Evolutionary conservation across 2,113 vertebrate species (phyloP).

Genomic region (Ceratotherium simum): DNA sequence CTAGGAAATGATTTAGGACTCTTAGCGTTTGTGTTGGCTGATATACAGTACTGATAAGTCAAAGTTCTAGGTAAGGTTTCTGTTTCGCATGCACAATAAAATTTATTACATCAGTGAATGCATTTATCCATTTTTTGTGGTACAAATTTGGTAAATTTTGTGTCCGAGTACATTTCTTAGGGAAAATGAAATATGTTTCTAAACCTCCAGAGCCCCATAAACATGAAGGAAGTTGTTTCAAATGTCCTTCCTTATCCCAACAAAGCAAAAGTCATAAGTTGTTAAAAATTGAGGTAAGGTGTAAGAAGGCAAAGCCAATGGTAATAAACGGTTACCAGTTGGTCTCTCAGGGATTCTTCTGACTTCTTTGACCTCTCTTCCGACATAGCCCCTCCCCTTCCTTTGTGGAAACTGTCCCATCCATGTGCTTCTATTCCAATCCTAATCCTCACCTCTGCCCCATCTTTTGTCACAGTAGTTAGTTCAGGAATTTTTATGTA

Average conservation of each 20-base stretch:
- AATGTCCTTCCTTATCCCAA: background rate
- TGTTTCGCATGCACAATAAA: background rate
- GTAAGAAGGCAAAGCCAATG: background rate
- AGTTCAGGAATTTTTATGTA: background rate
- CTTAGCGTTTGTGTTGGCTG: too few species aligned
- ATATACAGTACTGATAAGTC: background rate
- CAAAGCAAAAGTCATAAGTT: background rate
- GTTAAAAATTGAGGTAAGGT: background rate
- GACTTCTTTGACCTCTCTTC: background rate
- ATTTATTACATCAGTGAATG: background rate
- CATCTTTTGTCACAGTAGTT: background rate
- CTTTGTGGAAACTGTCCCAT: background rate
- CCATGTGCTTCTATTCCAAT: background rate
- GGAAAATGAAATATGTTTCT: background rate
- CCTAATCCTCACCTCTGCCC: background rate
- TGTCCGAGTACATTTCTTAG: background rate
- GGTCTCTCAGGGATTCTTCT: background rate
- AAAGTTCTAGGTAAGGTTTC: background rate
- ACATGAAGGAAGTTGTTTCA: background rate
- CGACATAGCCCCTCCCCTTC: rapidly evolving
- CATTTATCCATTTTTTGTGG: background rate
- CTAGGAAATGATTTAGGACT: background rate
- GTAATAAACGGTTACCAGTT: background rate
- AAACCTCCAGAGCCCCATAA: background rate
- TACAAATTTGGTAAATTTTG: background rate